Evolutionary conservation across 2,888 invertebrate genomes (phyloP).

Genomic region (Troglohyphantes excavatus): DNA sequence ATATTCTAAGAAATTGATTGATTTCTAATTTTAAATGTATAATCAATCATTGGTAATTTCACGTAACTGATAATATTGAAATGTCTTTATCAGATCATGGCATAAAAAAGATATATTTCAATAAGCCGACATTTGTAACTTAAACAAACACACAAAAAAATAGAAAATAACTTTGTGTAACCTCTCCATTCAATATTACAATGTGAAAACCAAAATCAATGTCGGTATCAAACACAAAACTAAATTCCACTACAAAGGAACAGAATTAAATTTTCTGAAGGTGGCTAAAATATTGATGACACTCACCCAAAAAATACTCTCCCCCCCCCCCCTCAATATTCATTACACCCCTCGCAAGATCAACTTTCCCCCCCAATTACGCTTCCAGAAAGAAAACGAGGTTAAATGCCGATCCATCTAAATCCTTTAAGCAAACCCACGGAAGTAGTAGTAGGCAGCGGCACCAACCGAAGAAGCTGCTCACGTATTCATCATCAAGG

Average conservation of each 20-base stretch:
- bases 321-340: not conserved
- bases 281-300: not conserved
- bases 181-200: not conserved
- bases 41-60: no score
- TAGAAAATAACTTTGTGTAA: not conserved
- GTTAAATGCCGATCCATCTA: conserved; percentile 30
- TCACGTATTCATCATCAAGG: conserved; percentile 52
- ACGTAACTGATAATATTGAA: no score
- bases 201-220: not conserved
- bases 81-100: no score
- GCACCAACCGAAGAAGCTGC: no score
- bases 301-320: not conserved
- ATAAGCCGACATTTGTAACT: no score
- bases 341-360: conserved; percentile 16
- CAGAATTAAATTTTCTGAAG: not conserved
- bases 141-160: not conserved
- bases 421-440: conserved; percentile 31
- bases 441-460: not conserved
- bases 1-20: no score
- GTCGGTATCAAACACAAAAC: not conserved
- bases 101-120: no score
- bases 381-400: conserved; percentile 21
- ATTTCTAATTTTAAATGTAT: no score
- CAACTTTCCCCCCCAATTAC: conserved; percentile 34
- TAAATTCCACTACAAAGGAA: not conserved